Base-by-base conservation (phyloP, 2,113 vertebrate species). In the Dicentrarchus labrax region DNA sequence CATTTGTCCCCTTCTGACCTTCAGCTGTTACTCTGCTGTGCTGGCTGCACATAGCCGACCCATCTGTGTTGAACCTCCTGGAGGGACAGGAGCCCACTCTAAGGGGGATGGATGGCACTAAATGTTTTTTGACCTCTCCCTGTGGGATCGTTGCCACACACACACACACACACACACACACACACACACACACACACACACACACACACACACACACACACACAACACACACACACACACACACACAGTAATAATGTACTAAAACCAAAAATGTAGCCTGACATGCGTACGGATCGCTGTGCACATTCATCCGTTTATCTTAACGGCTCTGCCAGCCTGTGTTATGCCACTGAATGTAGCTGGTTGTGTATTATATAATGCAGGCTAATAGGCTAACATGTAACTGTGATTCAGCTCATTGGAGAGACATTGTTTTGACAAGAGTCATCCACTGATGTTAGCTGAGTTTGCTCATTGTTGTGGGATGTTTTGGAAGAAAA, bases 281-380 rank as follows among this genome's bases (percentile, higher is more conserved):
- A 77, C 43, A 82, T 70, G 43, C 24, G 5, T 41, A 6, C n/a
- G 36, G 56, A 70, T 54, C 45, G 1, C 62, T 16, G 13, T 56
- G 57, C 69, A 36, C 72, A 59, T 73, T 83, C 24, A 60, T 76
- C 41, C 72, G 76, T 86, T 22, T 76, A 67, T 81, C 53, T 38
- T 38, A 69, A 57, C 38, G 3, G 51, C 51, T 74, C 69, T 39
- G 72, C 80, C 43, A 61, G 82, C 50, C 71, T 86, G 56, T n/a
- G 53, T 74, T 72, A 38, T 65, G 59, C 66, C 67, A 41, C 57
- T 72, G 85, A 86, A 89, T 84, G 79, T 76, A 69, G 78, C 83
- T 83, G 83, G 54, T 90, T 67, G 17, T 47, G 48, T 48, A 50
- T 93, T 88, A 85, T 83, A 22, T 85, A 90, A 88, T 12, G 13